Evolutionary conservation across 2,888 invertebrate genomes (phyloP), one percentile per base, ranked within the genome.

Genomic region (Cerastoderma edule): DNA sequence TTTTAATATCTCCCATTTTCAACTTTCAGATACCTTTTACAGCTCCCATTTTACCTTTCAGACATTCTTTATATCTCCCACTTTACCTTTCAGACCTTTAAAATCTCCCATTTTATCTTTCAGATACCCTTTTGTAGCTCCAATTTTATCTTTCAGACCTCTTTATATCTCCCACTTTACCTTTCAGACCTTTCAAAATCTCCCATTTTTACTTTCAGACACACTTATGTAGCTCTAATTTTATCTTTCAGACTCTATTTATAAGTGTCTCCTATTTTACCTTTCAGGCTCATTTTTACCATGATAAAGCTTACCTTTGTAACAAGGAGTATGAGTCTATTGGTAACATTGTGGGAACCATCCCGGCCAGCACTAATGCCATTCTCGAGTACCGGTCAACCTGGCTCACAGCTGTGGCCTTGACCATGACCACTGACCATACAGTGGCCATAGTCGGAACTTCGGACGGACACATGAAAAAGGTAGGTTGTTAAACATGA

Each of bases 401-500:
- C 85, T 95, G 95, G 88, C 94, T 98, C 85, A 96, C 99, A 28
- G 96, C 99, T 27, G 96, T 99, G 50, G 97, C 98, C n/a, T 97
- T 98, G 74, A 98, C 98, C 27, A 97, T 98, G 69, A 98, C 98
- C 44, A 97, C 98, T 81, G 97, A 98, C 90, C 98, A 97, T 93
- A 99, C 99, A 19, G 98, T 99, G 60, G 98, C 98, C 68, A 99
- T 99, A 93, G 95, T 99, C 80, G 99, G 99, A 56, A 99, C 99
- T 19, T 95, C 95, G 74, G 95, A 96, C 88, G 99, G 99, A 57
- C 96, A 97, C 92, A 94, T 99, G 76, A 98, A 98, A 94, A 99
- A 99, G 95, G 97, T 90, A 75, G 70, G 72, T 46, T 13, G 8
- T 32, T 13, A 10, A 16, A 53, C 24, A 8, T n/a, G 24, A 53